These are phyloP conservation scores for Clarias pachynema DNA, from an alignment of 2,797 vertebrate genomes.

Conservation along the genomic window DNA sequence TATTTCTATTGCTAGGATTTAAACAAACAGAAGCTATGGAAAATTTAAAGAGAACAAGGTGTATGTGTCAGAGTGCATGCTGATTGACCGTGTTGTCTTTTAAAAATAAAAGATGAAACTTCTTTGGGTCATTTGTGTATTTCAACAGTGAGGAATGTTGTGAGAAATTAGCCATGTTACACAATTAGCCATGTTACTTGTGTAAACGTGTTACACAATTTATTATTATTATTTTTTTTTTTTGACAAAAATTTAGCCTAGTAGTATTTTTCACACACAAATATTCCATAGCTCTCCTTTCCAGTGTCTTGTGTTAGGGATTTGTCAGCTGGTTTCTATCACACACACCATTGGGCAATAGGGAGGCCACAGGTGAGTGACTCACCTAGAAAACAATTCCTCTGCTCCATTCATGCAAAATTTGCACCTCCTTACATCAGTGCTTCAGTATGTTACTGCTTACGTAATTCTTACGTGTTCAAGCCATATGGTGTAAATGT, in stretches of 20 bases:
- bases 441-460: slow-evolving; percentile 16
- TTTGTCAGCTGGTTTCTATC: slow-evolving; percentile 30
- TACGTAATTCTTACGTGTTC: slow-evolving; percentile 14
- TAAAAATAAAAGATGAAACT: background rate
- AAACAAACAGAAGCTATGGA: background rate
- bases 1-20: background rate
- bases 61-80: background rate
- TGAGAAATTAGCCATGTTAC: no score
- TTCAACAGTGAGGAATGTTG: background rate
- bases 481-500: slow-evolving; percentile 14
- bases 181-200: no score
- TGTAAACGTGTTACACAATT: no score
- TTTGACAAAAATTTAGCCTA: no score
- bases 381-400: slow-evolving; percentile 16
- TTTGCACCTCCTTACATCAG: slow-evolving; percentile 7
- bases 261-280: background rate
- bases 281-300: background rate
- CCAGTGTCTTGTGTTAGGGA: background rate
- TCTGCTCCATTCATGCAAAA: slow-evolving; percentile 1
- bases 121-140: background rate
- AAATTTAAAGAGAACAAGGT: background rate
- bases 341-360: slow-evolving; percentile 14
- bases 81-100: background rate
- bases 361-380: slow-evolving; percentile 39
- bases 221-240: no score